Evolutionary conservation across 2,888 invertebrate genomes (phyloP), one percentile per base, ranked within the genome.

Genomic region (Ichneumon xanthorius): DNA sequence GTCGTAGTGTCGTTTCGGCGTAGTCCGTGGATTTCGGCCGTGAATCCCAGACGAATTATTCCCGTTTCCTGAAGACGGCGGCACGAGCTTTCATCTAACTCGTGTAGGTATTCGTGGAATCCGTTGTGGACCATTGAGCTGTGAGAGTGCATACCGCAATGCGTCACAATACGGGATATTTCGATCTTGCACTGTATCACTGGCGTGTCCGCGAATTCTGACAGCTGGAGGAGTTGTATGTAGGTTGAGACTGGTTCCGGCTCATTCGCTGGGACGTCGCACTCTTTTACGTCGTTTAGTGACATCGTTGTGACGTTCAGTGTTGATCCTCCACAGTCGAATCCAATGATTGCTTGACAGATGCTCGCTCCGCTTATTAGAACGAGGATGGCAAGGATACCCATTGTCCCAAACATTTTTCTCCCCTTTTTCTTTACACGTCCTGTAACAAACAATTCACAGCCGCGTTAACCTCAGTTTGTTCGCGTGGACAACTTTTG

Each of bases 221-320:
- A 82, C 11, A 85, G 7, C 53, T 85, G 85, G 1, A 81, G 67
- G 11, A 81, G 40, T 16, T 85, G 81, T 16, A 78, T 48, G 16
- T 85, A 79, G 0, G 71, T 75, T n/a, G 53, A 14, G 14, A 19
- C 48, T 50, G 79, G 63, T 48, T 78, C 63, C 4, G 81, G 76
- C 26, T 84, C 65, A 3, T 4, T 45, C 6, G 22, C 22, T 0
- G 68, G 70, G 5, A 65, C 16, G 16, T 71, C 61, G 45, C 80
- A 82, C 16, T 75, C 58, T 6, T 40, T 37, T 0, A 77, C 30
- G 11, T 80, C 80, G 30, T 80, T 67, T 19, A 80, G 11, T 1
- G 76, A 80, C 0, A 85, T 2, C 2, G 82, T 85, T 1, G 82
- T 82, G 7, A 80, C 40, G 48, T 82, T 82, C 22, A 77, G 50